phyloP scores from a whole-genome alignment of 2,797 vertebrate species.

The Lithobates pipiens region DNA sequence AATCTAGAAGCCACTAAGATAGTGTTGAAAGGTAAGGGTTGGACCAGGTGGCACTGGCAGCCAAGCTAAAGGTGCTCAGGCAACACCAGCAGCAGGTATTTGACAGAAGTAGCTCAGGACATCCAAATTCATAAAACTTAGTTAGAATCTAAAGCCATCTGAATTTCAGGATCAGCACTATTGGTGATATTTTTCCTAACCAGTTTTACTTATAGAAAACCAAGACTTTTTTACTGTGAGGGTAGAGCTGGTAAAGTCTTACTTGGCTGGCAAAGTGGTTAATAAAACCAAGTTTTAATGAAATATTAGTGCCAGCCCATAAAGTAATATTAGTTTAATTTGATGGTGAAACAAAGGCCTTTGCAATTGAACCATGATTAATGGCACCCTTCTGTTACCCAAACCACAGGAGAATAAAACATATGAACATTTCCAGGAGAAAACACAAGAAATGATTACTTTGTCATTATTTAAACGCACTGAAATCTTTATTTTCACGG shows the following conservation, averaged over 20 bases:
- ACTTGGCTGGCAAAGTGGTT: slow-evolving; percentile 5
- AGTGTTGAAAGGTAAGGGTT: too few relatives aligned
- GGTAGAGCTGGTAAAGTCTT: neutral
- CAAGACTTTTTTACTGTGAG: neutral
- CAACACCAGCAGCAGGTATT: too few relatives aligned
- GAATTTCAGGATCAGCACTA: neutral
- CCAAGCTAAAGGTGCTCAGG: too few relatives aligned
- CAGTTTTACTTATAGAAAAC: neutral
- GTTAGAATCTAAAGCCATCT: too few relatives aligned
- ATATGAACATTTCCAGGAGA: slow-evolving; percentile 44
- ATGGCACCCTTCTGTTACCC: slow-evolving; percentile 20
- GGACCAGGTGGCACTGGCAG: too few relatives aligned
- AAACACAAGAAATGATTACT: slow-evolving; percentile 55
- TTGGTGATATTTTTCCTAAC: neutral
- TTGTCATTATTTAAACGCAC: slow-evolving; percentile 35
- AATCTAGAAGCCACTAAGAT: too few relatives aligned
- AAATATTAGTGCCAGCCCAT: slow-evolving; percentile 37
- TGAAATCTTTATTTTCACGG: slow-evolving; percentile 50
- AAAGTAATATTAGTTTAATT: slow-evolving; percentile 49
- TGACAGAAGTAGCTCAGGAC: too few relatives aligned
- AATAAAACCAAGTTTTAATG: slow-evolving; percentile 28
- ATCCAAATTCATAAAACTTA: too few relatives aligned
- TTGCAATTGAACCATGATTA: slow-evolving; percentile 32
- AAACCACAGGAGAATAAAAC: slow-evolving; percentile 32
- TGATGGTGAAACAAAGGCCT: slow-evolving; percentile 42